Base-by-base conservation (phyloP, 2,888 invertebrate species). In the Cantharis lateralis region DNA sequence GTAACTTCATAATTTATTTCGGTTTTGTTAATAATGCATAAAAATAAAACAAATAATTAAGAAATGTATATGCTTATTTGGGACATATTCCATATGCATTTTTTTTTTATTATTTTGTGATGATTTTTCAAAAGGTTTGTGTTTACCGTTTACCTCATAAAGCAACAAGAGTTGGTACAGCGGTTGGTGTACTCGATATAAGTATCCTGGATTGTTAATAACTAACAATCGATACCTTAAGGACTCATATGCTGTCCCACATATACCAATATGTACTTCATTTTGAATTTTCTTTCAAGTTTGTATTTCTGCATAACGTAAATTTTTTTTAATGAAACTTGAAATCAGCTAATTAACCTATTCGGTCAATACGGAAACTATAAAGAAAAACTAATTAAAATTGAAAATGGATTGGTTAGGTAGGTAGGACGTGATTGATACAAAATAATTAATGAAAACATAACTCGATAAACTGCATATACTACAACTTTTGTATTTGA, bases 151-250 rank as follows among this genome's bases (percentile, higher is more conserved):
- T 78, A 75, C 73, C 75, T 70, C 72, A 75, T 78, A 75, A 74
- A 74, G 70, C 72, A 69, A 74, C 76, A 74, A 75, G 78, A 76
- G 79, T 68, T 15, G 15, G 20, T 72, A 74, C 80, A 78, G 75
- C 77, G 79, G 81, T 80, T 81, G 78, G 74, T 80, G 72, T 76
- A 77, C 82, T 80, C 72, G 79, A 77, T 72, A 79, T 80, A 81
- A 82, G 81, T 82, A 80, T 78, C 74, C 78, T 80, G 82, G 81
- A 82, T 82, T 81, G 82, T 80, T 83, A 82, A 83, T 82, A 83
- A 83, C 83, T 77, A 79, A 81, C 83, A 84, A 84, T 84, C 84
- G 81, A 84, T 84, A 84, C 81, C 84, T 83, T 83, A 79, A 78
- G 75, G 82, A 83, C 82, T 81, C 80, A 80, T 83, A 83, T 83